These are phyloP conservation scores for Sacculina carcini DNA, from an alignment of 2,888 invertebrate genomes.

Conservation along the genomic window DNA sequence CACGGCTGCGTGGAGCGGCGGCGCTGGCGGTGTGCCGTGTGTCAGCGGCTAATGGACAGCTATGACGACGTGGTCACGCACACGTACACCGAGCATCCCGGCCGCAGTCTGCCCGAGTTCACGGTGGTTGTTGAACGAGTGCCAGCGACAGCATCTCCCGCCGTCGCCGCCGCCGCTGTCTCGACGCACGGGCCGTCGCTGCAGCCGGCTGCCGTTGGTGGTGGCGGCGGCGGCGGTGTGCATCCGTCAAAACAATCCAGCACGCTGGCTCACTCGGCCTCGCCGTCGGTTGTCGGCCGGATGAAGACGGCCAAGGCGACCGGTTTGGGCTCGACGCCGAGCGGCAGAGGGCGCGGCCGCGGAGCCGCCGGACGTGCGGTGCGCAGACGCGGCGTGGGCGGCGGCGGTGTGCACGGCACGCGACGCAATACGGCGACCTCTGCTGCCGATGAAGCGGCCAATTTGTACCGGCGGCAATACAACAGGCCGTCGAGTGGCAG, in stretches of 20 bases:
- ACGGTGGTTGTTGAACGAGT: background rate
- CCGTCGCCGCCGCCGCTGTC: background rate
- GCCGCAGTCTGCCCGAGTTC: background rate
- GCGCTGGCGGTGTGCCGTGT: background rate
- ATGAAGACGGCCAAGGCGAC: background rate
- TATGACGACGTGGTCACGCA: slow-evolving; percentile 3
- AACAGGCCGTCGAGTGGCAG: background rate
- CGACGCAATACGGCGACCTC: background rate
- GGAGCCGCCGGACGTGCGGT: too few relatives aligned
- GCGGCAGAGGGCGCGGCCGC: background rate
- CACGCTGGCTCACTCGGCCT: background rate
- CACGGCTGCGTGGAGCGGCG: background rate
- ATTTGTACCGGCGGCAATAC: background rate
- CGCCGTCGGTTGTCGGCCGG: background rate
- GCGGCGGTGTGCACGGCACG: background rate
- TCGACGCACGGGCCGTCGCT: background rate
- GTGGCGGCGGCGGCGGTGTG: background rate
- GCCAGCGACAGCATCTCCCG: background rate
- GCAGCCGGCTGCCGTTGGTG: background rate
- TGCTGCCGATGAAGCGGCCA: background rate
- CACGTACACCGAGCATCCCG: background rate
- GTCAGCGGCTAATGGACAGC: background rate
- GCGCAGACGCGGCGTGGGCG: background rate
- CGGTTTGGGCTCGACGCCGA: background rate
- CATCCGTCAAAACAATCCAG: background rate